Percentiles rank a stretch among this genome's conserved stretches.
phyloP scores from a whole-genome alignment of 2,888 invertebrate genomes.

The Cetonia aurata region DNA sequence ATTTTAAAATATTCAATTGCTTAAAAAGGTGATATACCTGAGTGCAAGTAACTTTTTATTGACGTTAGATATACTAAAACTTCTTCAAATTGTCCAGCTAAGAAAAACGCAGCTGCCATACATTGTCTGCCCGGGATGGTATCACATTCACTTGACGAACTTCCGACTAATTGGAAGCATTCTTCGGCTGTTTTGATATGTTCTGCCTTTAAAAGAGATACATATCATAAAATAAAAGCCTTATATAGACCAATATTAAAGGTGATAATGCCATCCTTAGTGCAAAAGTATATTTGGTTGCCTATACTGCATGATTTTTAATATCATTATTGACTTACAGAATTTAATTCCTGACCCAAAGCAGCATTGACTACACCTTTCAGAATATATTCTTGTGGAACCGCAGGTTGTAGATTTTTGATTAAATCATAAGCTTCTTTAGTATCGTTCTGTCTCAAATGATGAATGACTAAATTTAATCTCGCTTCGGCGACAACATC shows the following conservation, averaged over 20 bases:
- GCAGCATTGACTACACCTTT: slow-evolving; percentile 96
- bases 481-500: slow-evolving; percentile 98
- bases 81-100: slow-evolving; percentile 95
- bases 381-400: slow-evolving; percentile 95
- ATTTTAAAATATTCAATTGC: not conserved
- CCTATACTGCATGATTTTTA: not conserved
- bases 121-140: slow-evolving; percentile 97
- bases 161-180: slow-evolving; percentile 96
- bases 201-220: slow-evolving; percentile 78
- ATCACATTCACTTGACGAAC: slow-evolving; percentile 96
- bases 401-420: slow-evolving; percentile 92
- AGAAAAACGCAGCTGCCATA: slow-evolving; percentile 97
- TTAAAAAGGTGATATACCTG: slow-evolving; percentile 53
- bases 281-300: not conserved
- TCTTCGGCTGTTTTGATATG: slow-evolving; percentile 96
- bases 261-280: too few relatives aligned
- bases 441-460: slow-evolving; percentile 89
- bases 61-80: slow-evolving; percentile 96
- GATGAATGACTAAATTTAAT: slow-evolving; percentile 94
- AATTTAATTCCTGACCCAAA: slow-evolving; percentile 91
- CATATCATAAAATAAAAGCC: not conserved
- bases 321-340: slow-evolving; percentile 72
- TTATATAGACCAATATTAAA: not conserved
- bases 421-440: slow-evolving; percentile 89
- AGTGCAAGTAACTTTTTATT: slow-evolving; percentile 92